Conservation (phyloP, 2,797 vertebrate species). For the Spondyliosoma cantharus region DNA sequence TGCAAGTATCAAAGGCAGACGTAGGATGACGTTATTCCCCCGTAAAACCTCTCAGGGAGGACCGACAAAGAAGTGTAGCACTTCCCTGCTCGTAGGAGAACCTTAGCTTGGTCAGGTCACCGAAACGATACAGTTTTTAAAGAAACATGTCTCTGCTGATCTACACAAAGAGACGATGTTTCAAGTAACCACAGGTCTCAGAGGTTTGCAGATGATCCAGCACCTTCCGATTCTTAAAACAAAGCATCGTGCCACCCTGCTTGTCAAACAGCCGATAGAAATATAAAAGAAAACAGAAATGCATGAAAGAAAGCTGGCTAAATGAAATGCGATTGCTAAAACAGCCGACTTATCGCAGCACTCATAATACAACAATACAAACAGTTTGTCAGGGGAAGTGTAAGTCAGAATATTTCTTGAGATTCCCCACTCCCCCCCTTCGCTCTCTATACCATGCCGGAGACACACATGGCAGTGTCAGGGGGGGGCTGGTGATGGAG, state of each 20-base stretch:
- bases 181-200: too few relatives aligned
- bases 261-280: neutral
- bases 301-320: neutral
- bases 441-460: neutral
- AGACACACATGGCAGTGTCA: conserved; percentile 6
- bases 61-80: neutral
- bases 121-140: too few relatives aligned
- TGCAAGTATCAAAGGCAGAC: neutral
- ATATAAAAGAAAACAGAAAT: neutral
- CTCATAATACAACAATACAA: too few relatives aligned
- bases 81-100: neutral
- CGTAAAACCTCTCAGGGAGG: neutral
- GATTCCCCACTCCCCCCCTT: conserved; percentile 1
- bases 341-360: conserved; percentile 45
- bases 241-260: neutral
- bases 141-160: neutral
- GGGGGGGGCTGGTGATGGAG: neutral
- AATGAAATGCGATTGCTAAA: conserved; percentile 43
- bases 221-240: neutral
- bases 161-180: neutral
- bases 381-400: too few relatives aligned
- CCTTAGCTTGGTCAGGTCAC: too few relatives aligned
- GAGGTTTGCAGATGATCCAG: neutral
- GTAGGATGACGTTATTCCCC: neutral
- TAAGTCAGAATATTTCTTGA: conserved; percentile 38